These are phyloP conservation scores for Nyctibius bracteatus DNA, from an alignment of 2,113 vertebrate species.

Conservation along the genomic window DNA sequence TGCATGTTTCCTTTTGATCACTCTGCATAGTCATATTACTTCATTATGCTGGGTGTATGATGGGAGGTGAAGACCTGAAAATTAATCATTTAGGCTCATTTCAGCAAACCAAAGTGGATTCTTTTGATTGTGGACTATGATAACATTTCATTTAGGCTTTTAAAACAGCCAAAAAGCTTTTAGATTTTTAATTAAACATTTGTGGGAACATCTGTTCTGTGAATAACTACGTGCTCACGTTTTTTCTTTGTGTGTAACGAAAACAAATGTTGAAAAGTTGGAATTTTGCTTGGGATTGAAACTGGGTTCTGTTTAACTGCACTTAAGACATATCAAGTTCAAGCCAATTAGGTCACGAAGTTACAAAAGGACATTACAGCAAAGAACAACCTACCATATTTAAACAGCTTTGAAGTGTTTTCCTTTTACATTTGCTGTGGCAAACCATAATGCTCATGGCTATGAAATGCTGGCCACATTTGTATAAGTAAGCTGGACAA, in stretches of 20 bases:
- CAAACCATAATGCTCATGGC: neutral
- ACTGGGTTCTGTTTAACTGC: neutral
- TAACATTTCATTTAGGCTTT: neutral
- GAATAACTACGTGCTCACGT: neutral
- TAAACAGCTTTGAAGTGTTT: neutral
- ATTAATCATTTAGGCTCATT: constrained; percentile 8
- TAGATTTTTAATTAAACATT: constrained; percentile 19
- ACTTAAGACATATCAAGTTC: neutral
- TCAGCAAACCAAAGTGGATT: neutral
- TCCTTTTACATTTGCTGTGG: neutral
- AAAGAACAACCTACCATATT: neutral
- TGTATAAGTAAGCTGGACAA: neutral
- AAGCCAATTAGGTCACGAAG: neutral
- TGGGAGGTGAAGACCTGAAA: neutral
- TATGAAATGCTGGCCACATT: neutral
- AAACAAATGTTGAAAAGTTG: neutral
- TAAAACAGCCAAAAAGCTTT: neutral
- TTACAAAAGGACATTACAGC: neutral
- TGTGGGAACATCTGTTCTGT: neutral
- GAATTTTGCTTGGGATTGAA: neutral
- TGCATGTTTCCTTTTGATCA: neutral
- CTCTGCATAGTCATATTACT: neutral
- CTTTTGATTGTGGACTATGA: neutral
- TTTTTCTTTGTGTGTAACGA: constrained; percentile 6
- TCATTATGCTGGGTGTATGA: neutral